Conservation (phyloP, 1,140 invertebrate species). For the Periplaneta americana region DNA sequence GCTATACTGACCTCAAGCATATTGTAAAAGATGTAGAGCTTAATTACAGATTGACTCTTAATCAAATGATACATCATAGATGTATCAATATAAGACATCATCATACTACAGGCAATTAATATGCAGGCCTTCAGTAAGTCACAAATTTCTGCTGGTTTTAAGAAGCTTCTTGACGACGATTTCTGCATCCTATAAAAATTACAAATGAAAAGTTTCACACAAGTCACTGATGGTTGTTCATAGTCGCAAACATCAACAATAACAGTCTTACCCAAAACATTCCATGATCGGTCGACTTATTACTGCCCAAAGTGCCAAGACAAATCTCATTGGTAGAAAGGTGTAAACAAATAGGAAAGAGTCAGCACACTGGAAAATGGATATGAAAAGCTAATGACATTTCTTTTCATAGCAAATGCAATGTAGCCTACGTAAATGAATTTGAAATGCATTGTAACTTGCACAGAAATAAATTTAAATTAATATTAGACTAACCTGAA, state of each 20-base stretch:
- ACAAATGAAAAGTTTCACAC: not conserved
- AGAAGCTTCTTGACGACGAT: constrained; percentile 35
- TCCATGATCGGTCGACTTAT: constrained; percentile 61
- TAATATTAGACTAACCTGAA: constrained; percentile 49
- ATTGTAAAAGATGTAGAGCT: constrained; percentile 99
- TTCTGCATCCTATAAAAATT: constrained; percentile 30
- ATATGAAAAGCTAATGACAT: constrained; percentile 1
- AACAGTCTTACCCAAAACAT: constrained; percentile 60
- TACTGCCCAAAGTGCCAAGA: constrained; percentile 78
- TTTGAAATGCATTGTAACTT: no score
- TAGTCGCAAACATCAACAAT: not conserved
- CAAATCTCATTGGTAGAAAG: constrained; percentile 89
- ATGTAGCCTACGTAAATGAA: not conserved
- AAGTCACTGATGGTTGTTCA: not conserved
- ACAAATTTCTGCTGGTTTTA: constrained; percentile 92
- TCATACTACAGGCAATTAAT: constrained; percentile 73
- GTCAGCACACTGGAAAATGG: constrained; percentile 76
- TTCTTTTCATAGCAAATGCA: not conserved
- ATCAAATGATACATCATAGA: constrained; percentile 99
- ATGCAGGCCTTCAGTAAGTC: constrained; percentile 92
- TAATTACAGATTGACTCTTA: constrained; percentile 97
- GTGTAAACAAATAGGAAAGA: constrained; percentile 97
- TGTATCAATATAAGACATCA: constrained; percentile 90
- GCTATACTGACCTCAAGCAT: constrained; percentile 84
- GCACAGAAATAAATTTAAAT: not conserved